phyloP scores from a whole-genome alignment of 2,113 vertebrate genomes.

The Lethenteron camtschaticum region DNA sequence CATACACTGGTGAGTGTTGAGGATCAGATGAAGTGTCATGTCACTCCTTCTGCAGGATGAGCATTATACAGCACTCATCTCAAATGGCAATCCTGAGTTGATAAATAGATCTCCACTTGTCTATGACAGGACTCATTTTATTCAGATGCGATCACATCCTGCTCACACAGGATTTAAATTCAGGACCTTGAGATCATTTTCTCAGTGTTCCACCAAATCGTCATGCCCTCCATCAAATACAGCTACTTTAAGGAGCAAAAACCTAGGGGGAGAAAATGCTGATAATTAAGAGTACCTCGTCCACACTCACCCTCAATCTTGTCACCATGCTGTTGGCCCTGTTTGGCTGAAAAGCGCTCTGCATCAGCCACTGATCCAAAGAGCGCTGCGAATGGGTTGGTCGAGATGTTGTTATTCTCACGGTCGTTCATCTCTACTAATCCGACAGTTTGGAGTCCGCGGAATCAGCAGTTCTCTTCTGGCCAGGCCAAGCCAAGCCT shows the following conservation, averaged over 20 bases:
- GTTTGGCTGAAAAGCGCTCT: conserved; percentile 67
- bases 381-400: conserved; percentile 87
- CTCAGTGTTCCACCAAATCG: too few species aligned
- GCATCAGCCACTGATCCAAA: conserved; percentile 86
- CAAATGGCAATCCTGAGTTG: too few species aligned
- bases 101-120: too few species aligned
- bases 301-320: conserved; percentile 31
- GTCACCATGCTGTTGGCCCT: conserved; percentile 35
- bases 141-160: too few species aligned
- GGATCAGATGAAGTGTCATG: too few species aligned
- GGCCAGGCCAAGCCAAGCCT: conserved; percentile 35
- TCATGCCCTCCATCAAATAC: background rate
- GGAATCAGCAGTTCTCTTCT: conserved; percentile 18
- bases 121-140: too few species aligned
- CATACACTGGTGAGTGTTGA: too few species aligned
- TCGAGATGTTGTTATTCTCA: conserved; percentile 94
- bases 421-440: conserved; percentile 71
- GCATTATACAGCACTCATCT: too few species aligned
- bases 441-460: too few species aligned
- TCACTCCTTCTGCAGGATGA: too few species aligned
- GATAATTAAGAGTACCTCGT: background rate
- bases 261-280: conserved; percentile 2
- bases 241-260: background rate
- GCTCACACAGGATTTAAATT: too few species aligned
- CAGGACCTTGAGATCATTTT: background rate